Conservation (phyloP, 2,888 invertebrate genomes). For the Conchocele bisecta region DNA sequence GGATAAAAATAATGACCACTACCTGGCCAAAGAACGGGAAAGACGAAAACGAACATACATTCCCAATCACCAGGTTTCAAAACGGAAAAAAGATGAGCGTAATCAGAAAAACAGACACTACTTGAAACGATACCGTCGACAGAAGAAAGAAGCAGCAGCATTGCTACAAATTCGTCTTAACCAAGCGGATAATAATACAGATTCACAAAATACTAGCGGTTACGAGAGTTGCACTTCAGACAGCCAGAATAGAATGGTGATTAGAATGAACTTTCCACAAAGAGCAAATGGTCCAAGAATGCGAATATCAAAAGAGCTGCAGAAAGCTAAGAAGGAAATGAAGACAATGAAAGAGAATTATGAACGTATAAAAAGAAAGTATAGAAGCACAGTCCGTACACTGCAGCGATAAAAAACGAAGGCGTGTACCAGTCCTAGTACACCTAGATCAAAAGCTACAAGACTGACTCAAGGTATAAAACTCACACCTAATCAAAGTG, state of each 20-base stretch:
- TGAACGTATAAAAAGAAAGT: too few relatives aligned
- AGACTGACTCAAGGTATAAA: background rate
- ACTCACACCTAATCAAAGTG: background rate
- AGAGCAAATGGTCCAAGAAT: background rate
- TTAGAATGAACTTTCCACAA: background rate
- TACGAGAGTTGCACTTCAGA: background rate
- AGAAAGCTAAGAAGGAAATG: too few relatives aligned
- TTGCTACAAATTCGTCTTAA: background rate
- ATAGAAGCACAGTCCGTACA: background rate
- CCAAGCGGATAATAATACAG: too few relatives aligned
- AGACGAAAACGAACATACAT: constrained; percentile 5
- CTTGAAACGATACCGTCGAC: background rate
- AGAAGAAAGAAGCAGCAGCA: background rate
- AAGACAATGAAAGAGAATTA: too few relatives aligned
- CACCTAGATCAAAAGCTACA: background rate
- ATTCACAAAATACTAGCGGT: background rate
- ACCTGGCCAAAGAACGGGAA: constrained; percentile 22
- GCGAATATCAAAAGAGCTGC: too few relatives aligned
- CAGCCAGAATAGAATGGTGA: background rate
- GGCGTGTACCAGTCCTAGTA: background rate
- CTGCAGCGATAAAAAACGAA: background rate
- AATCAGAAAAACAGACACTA: background rate
- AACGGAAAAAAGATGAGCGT: background rate
- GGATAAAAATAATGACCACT: constrained; percentile 13
- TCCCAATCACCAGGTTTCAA: background rate